Evolutionary conservation across 2,888 invertebrate genomes (phyloP), one percentile per base, ranked within the genome.

Genomic region (Synanthedon myopaeformis): DNA sequence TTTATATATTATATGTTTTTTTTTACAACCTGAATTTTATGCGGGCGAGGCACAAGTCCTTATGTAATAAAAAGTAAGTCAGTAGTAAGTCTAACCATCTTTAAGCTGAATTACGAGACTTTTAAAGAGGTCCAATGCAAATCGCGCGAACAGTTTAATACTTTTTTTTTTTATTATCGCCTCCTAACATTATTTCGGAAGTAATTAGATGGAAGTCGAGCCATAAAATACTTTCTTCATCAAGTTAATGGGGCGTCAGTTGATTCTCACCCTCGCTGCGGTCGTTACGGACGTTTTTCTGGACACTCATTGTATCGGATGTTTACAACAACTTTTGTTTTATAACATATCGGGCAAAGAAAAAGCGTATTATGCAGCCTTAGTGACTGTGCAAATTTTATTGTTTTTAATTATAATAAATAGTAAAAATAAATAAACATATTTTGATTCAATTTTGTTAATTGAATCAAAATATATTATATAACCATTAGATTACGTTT

Each of bases 161-260:
- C 35, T 28, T 35, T 51, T 51, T 51, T 51, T 23, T 50, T 51
- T 51, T 51, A 51, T 41, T 28, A 41, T 51, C 51, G 51, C 13
- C 13, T 64, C 5, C 64, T 63, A 60, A 61, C 61, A 53, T 59
- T 61, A 59, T 61, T 59, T 64, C 62, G 59, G 58, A 61, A 61
- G 72, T 69, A 70, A 73, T 75, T 75, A 74, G 65, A 59, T 56
- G 54, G 52, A 52, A 56, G 52, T 57, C 58, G 53, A 53, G 59
- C 57, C 57, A 70, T 76, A 76, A 75, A 77, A 74, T 74, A 76
- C 74, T 76, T 76, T 72, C 69, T 76, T 76, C 79, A 79, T 77
- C 72, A 75, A 72, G 65, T 68, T 73, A 77, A 79, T 79, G 76
- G 76, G 56, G 63, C 67, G 69, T 51, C 64, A 62, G 70, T 57